Base-by-base conservation (phyloP, 2,888 invertebrate species). In the Eupithecia centaureata region DNA sequence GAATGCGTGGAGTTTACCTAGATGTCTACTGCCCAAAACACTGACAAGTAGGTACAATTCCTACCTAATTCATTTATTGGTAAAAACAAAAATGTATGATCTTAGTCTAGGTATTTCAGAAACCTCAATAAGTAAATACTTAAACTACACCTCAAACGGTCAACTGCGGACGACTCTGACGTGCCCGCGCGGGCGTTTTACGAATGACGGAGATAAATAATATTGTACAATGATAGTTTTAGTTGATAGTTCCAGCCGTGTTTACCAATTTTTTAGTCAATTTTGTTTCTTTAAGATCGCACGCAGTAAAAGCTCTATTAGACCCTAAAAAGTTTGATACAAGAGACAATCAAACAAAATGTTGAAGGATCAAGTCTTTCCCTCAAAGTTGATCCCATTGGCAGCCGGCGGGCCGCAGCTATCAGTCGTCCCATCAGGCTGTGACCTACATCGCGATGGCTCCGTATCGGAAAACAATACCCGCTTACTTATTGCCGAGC, bases 381-480 rank as follows among this genome's bases (percentile, higher is more conserved):
- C n/a, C 7, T 38, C n/a, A 10, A 32, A 1, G 1, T 47, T 47
- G 18, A 47, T 47, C 22, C 22, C 10, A 47, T 47, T 22, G n/a
- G n/a, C n/a, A n/a, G 1, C 47, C 10, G 22, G 0, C n/a, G n/a
- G 3, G 10, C 27, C 27, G 27, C 13, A 27, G 52, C 27, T 5
- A 52, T 52, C 52, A 27, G 5, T 27, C 27, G 25, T 15, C 51
- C 25, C 51, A 27, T 15, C 52, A 52, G 13, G 63, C 22, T 56
- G 64, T 71, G 71, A 71, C 73, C 73, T 68, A 71, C 59, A 71
- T 70, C 59, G 62, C 28, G 27, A 18, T 63, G 67, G 51, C 22
- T 59, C 67, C 28, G 65, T 76, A 76, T 77, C 74, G 76, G 76
- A 77, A 77, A 77, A 76, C 76, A 77, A 77, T 77, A 75, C 65